Evolutionary conservation across 2,888 invertebrate genomes (phyloP), one percentile per base, ranked within the genome.

Genomic region (Volucella inflata): DNA sequence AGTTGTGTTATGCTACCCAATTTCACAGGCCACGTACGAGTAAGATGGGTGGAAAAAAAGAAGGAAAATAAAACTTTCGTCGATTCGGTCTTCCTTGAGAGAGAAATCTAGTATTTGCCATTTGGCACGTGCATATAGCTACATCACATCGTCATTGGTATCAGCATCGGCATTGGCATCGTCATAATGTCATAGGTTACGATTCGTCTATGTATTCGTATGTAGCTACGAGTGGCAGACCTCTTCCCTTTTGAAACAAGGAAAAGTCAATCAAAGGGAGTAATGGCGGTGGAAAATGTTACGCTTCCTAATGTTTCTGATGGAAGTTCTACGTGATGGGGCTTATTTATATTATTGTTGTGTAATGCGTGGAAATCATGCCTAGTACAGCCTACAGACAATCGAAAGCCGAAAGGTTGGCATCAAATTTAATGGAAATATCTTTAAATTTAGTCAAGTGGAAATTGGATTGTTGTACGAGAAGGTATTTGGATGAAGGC

Each of bases 101-200:
- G 38, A 30, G 11, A 74, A 30, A 30, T 30, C 6, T 30, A 30
- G 30, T 0, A 55, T 46, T 51, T 74, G 71, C 57, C 57, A 38
- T 65, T 71, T 71, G 78, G 78, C 78, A 78, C 78, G 78, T 78
- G 78, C 44, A 62, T 42, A n/a, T 36, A 21, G 21, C 21, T 21
- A 30, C 6, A 30, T 6, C 30, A 30, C 30, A 30, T 30, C 30
- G 30, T 30, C 30, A 30, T 30, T 2, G 30, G 6, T 6, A 30
- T 30, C 6, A 2, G 30, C 30, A 30, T 30, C 30, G 30, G 30
- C 30, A 21, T 21, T 4, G 21, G 1, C 21, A 21, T 21, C 50
- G 40, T 14, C 17, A 48, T 14, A 38, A 14, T 11, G 46, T 38
- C 46, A 62, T 9, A 62, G 40, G 68, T 62, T 44, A 51, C 71